Base-by-base conservation (phyloP, 1,140 invertebrate species). In the Drosophila sucinea region DNA sequence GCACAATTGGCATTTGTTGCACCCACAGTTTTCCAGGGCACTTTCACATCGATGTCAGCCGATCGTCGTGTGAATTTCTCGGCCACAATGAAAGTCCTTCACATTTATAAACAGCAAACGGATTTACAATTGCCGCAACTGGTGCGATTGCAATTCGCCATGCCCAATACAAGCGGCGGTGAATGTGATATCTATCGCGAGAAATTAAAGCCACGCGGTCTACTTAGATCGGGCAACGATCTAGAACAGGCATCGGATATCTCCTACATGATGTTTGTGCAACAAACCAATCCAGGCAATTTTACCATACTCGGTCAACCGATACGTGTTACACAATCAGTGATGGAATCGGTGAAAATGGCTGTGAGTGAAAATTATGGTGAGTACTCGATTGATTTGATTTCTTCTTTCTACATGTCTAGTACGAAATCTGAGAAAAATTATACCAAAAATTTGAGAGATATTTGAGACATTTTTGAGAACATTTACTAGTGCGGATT, bases 261-360 rank as follows among this genome's bases (percentile, higher is more conserved):
- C 91, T 93, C 93, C 92, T 95, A 95, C 92, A 92, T 95, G 91
- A 94, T 95, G 92, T 95, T 95, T 93, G 94, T 94, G 85, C 94
- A 94, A 89, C 94, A 94, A 85, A 93, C 94, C 73, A 94, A 94
- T 92, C 94, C 94, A 80, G 93, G 94, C 86, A 95, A 95, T 92
- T 95, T 94, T 91, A 94, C 94, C 76, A 94, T 94, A 64, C 93
- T 94, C 68, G 94, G 94, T 70, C 94, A 94, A 85, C 94, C 94
- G 66, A 93, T 94, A 75, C 93, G 93, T 77, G 94, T 93, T 76
- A 94, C 93, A 81, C 91, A 92, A 74, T 92, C 93, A 77, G 93
- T 93, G 70, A 92, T 94, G 38, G 92, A 94, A 77, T 92, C 93
- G 67, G 93, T 94, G 73, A 58, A 87, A 64, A 79, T 69, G 72